Evolutionary conservation across 2,888 invertebrate genomes (phyloP), one percentile per base, ranked within the genome.

Genomic region (Antitype chi): DNA sequence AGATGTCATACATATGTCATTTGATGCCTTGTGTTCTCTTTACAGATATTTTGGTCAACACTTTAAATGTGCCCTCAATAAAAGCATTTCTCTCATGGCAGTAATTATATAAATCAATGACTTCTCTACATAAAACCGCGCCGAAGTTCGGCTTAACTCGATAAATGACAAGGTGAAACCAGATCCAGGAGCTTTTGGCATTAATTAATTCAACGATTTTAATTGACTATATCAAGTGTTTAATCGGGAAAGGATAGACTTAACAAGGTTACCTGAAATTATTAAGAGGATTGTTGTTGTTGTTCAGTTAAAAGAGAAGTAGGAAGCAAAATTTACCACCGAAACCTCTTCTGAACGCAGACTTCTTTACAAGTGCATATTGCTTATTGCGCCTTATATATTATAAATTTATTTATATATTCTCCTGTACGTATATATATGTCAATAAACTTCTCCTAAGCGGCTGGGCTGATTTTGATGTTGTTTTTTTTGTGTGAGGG

Each of bases 171-270:
- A 17, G 17, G 55, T n/a, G 49, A 52, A 64, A 64, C 23, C 32
- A 80, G 11, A 17, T 17, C 13, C 23, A 74, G 2, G 28, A 32
- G n/a, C 55, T 49, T 43, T n/a, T 53, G 53, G 62, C 38, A 52
- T 57, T 63, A 25, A 73, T 63, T 43, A 32, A 80, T 32, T 52
- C 17, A 57, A 63, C 4, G 52, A 81, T 47, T 52, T 74, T 64
- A 15, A 57, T 63, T 59, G 23, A 57, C 43, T 79, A 63, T 25
- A 47, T 53, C 11, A 55, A 66, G 20, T 60, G n/a, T 28, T 75
- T 81, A 23, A 13, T 53, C n/a, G 0, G 25, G n/a, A 38, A 47
- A 6, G 32, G 23, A 7, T 52, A 57, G 25, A n/a, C 25, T n/a
- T 28, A 8, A 53, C 25, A 17, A 52, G 28, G 6, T 7, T 28